A percentile compares a stretch with the other conserved stretches of the same genome.
phyloP scores from a whole-genome alignment of 2,113 vertebrate genomes.

The Brienomyrus longianalis region DNA sequence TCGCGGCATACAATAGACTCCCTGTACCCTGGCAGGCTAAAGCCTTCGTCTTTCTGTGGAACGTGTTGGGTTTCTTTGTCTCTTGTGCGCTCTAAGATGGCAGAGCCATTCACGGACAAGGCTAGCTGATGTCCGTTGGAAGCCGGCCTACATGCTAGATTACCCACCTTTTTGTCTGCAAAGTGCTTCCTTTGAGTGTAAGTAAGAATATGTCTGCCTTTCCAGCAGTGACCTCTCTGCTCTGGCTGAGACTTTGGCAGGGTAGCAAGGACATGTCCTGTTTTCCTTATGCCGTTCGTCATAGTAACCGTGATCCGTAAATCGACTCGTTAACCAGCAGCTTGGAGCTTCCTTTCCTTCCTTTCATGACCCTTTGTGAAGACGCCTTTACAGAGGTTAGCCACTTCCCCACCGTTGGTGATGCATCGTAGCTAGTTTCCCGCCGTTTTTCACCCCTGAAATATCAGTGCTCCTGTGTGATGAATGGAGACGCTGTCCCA shows the following conservation, averaged over 20 bases:
- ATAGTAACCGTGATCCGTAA: constrained; percentile 31
- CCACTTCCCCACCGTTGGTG: constrained; percentile 29
- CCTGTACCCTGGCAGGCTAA: neutral
- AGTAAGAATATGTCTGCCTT: constrained; percentile 7
- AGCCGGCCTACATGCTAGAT: constrained; percentile 12
- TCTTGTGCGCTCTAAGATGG: neutral
- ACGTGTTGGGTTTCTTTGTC: constrained; percentile 8
- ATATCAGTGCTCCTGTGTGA: constrained; percentile 32
- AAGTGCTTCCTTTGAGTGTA: constrained; percentile 9
- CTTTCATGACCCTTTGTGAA: constrained; percentile 21
- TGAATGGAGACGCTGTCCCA: constrained; percentile 25
- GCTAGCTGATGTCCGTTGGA: constrained; percentile 14
- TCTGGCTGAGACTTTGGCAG: constrained; percentile 16
- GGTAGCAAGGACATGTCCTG: constrained; percentile 23
- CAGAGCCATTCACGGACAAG: constrained; percentile 7
- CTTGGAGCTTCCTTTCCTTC: neutral
- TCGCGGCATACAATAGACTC: neutral
- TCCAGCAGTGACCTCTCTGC: neutral
- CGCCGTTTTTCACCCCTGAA: constrained; percentile 36
- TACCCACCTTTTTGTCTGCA: constrained; percentile 12
- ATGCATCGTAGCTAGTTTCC: constrained; percentile 31
- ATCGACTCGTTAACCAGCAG: constrained; percentile 18
- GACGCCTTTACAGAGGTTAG: constrained; percentile 32
- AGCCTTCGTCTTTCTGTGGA: neutral
- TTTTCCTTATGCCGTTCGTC: constrained; percentile 21